phyloP scores from a whole-genome alignment of 2,888 invertebrate species.

The Ecliptopera silaceata region DNA sequence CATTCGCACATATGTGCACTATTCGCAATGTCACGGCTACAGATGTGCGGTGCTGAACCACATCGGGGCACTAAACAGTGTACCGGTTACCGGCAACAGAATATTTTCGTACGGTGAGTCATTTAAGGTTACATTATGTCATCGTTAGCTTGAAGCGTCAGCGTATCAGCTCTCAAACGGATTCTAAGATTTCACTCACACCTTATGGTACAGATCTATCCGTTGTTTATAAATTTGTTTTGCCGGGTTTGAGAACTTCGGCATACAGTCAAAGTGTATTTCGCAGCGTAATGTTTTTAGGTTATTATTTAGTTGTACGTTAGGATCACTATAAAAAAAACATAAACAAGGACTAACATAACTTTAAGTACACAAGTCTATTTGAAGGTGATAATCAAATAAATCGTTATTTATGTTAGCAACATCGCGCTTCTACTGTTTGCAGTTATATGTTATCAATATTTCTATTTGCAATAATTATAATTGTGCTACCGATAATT shows the following conservation, averaged over 20 bases:
- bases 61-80: conserved; percentile 93
- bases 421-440: not conserved
- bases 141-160: not conserved
- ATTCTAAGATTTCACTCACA: not conserved
- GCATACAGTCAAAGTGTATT: no score
- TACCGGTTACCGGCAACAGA: conserved; percentile 92
- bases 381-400: no score
- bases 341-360: no score
- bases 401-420: no score
- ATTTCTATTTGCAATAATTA: conserved; percentile 1
- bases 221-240: no score
- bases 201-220: no score
- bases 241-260: no score
- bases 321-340: no score
- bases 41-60: conserved; percentile 97
- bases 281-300: no score
- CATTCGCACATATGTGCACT: conserved; percentile 95
- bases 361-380: no score
- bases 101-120: conserved; percentile 95
- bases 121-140: not conserved
- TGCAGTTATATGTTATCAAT: no score
- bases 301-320: no score
- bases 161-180: not conserved
- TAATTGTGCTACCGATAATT: not conserved
- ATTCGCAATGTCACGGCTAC: conserved; percentile 95